Percentiles rank a stretch among this genome's conserved stretches.
phyloP scores from a whole-genome alignment of 2,888 invertebrate species.

The Lordiphosa fenestrarum region DNA sequence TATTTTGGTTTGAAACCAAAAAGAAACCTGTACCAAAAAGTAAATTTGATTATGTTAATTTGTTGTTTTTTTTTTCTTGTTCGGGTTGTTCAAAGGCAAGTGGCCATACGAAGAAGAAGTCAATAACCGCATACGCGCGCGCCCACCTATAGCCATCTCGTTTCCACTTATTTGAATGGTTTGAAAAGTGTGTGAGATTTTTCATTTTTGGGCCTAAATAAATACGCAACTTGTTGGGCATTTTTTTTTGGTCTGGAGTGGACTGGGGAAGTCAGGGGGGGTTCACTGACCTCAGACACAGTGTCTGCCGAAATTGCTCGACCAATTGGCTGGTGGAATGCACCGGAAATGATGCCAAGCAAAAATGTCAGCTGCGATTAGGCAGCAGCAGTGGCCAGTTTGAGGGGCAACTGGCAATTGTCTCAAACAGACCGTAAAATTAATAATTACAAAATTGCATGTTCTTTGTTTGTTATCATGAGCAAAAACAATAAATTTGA shows the following conservation, averaged over 20 bases:
- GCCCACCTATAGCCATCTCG: slow-evolving; percentile 26
- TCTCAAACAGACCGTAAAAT: slow-evolving; percentile 68
- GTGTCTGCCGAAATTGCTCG: slow-evolving; percentile 30
- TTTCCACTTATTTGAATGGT: background rate
- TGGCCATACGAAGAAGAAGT: slow-evolving; percentile 33
- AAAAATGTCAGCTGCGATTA: slow-evolving; percentile 18
- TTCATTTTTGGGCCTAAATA: slow-evolving; percentile 54
- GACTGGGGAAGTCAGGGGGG: background rate
- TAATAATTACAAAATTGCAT: slow-evolving; percentile 69
- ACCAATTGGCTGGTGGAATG: slow-evolving; percentile 10
- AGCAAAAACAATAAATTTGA: slow-evolving; percentile 56
- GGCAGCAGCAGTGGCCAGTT: slow-evolving; percentile 10
- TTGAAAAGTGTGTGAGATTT: slow-evolving; percentile 5
- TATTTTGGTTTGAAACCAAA: slow-evolving; percentile 6
- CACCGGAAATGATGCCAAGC: slow-evolving; percentile 29
- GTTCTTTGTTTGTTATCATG: slow-evolving; percentile 51
- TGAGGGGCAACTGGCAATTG: slow-evolving; percentile 1
- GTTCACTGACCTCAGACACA: slow-evolving; percentile 64
- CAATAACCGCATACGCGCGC: slow-evolving; percentile 50
- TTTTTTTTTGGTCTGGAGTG: slow-evolving; percentile 1
- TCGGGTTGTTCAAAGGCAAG: slow-evolving; percentile 17
- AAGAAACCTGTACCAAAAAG: slow-evolving; percentile 15
- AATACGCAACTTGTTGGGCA: slow-evolving; percentile 54
- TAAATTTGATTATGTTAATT: slow-evolving; percentile 55
- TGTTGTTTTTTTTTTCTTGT: slow-evolving; percentile 13